Percentiles rank a stretch among this genome's conserved stretches.
phyloP scores from a whole-genome alignment of 2,797 vertebrate genomes.

The Sciaenops ocellatus region DNA sequence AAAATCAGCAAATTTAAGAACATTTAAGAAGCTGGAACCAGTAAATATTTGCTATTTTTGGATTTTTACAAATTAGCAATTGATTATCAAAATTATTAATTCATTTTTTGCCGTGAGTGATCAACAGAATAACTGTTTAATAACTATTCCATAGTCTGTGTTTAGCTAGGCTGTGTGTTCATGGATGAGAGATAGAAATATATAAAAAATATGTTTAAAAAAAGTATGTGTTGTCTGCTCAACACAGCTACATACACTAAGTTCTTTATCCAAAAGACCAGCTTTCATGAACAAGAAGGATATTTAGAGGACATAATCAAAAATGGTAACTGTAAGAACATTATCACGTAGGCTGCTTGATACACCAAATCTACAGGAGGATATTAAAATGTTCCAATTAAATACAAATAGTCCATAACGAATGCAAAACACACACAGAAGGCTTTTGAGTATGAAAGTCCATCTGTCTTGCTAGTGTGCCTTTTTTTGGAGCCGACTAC shows the following conservation, averaged over 20 bases:
- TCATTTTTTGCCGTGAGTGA: neutral
- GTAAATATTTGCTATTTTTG: neutral
- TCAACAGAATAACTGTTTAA: neutral
- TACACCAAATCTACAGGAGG: conserved; percentile 12
- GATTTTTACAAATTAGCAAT: neutral
- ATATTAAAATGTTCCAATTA: conserved; percentile 33
- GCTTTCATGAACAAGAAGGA: conserved; percentile 33
- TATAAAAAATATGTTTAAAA: no score
- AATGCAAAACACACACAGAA: conserved; percentile 29
- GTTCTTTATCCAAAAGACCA: conserved; percentile 25
- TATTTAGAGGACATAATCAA: conserved; percentile 32
- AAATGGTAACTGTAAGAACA: conserved; percentile 17
- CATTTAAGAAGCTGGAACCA: neutral
- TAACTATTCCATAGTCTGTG: conserved; percentile 1
- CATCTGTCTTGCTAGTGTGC: conserved; percentile 30
- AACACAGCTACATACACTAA: conserved; percentile 5
- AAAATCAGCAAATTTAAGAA: neutral
- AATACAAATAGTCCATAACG: conserved; percentile 36
- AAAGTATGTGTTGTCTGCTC: neutral
- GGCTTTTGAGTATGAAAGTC: conserved; percentile 42
- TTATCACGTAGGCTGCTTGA: conserved; percentile 1
- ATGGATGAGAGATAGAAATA: neutral
- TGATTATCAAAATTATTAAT: neutral
- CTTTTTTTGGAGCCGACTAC: conserved; percentile 43
- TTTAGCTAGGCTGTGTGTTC: neutral